Evolutionary conservation across 2,888 invertebrate genomes (phyloP), one percentile per base, ranked within the genome.

Genomic region (Strigamia maritima): DNA sequence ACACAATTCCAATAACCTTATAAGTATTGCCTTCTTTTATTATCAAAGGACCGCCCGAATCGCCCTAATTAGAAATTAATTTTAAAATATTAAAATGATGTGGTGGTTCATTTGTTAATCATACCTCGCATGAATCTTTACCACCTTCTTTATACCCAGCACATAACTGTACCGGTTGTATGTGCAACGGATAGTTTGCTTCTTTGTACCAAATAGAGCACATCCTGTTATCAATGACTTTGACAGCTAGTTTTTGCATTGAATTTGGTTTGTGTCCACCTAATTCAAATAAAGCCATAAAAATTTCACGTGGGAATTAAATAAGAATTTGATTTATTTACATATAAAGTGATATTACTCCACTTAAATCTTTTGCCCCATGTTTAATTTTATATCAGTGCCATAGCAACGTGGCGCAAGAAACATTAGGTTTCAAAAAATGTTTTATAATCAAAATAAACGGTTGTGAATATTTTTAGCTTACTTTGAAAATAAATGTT

Each of bases 41-140:
- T 90, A 94, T 92, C 38, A 95, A 87, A 0, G 95, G 95, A 76
- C 95, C 95, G 80, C 95, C 95, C 82, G 94, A 94, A 86, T 95
- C 95, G 84, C 94, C 94, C 94, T 94, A 86, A 2, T 40, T 40
- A 1, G 70, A n/a, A 84, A 86, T 80, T 54, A 75, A 26, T 74
- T 22, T 4, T 4, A 74, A 22, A 10, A 7, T 14, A 19, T 14
- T 28, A 16, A 19, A 74, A 14, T 14, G 4, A 28, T 74, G 22
- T 14, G 79, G 0, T 80, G 80, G 4, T 49, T 49, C 3, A 49
- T 14, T 28, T 14, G 10, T 31, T 79, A 79, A 19, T 22, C 3
- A 16, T 80, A 83, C 83, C 80, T 84, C 83, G 78, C 84, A 84
- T 26, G 84, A 82, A 79, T 84, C 84, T 74, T 81, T 82, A 16